Evolutionary conservation across 2,797 vertebrate species (phyloP).

Genomic region (Numenius phaeopus): DNA sequence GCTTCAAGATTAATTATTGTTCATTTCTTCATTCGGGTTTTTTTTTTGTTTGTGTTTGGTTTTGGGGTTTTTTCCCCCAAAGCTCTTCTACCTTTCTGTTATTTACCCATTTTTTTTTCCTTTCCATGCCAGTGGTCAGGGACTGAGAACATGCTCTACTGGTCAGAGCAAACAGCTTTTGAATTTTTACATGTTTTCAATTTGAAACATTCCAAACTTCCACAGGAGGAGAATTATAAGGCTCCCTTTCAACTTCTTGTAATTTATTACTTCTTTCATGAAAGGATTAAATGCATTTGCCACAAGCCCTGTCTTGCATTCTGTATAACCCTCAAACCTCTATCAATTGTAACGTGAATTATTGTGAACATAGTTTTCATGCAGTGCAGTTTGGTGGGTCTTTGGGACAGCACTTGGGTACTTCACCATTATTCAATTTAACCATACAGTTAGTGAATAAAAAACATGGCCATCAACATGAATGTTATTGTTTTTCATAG

Average conservation of each 20-base stretch:
- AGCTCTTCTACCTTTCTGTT: background rate
- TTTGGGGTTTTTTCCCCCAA: background rate
- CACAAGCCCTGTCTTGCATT: conserved; percentile 6
- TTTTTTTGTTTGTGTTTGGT: background rate
- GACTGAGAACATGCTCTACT: background rate
- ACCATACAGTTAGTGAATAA: background rate
- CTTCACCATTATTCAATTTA: background rate
- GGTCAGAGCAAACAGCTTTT: conserved; percentile 15
- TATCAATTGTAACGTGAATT: background rate
- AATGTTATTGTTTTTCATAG: background rate
- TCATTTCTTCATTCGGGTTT: background rate
- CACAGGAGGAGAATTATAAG: background rate
- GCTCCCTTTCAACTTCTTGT: background rate
- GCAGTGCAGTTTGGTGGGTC: background rate
- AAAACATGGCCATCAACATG: background rate
- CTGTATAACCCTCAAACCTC: background rate
- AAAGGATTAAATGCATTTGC: conserved; percentile 7
- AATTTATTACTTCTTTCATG: conserved; percentile 25
- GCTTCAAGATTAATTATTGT: background rate
- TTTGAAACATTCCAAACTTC: conserved; percentile 30
- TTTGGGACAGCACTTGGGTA: background rate
- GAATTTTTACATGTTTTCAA: conserved; percentile 15
- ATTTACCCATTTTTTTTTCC: background rate
- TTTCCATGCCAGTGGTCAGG: background rate
- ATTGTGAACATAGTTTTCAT: background rate